Evolutionary conservation across 1,140 invertebrate species (phyloP).

Genomic region (Hyles euphorbiae): DNA sequence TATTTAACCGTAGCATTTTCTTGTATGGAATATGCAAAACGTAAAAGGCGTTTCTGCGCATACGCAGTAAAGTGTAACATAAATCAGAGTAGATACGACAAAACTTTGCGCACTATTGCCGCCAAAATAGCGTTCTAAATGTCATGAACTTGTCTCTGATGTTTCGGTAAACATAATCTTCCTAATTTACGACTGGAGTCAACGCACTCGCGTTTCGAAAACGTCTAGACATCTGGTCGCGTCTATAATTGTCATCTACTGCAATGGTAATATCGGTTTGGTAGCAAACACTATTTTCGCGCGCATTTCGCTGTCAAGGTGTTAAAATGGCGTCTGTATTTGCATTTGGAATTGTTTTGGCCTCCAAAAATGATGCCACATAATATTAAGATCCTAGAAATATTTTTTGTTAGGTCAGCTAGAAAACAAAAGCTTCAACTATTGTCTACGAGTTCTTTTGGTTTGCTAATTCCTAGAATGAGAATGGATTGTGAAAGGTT

Average conservation of each 20-base stretch:
- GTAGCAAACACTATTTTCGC: no score
- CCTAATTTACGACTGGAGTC: constrained; percentile 37
- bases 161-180: constrained; percentile 29
- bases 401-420: no score
- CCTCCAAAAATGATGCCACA: no score
- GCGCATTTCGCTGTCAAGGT: no score
- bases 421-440: no score
- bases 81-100: constrained; percentile 34
- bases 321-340: no score
- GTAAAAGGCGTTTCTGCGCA: constrained; percentile 4
- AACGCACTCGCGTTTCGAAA: constrained; percentile 28
- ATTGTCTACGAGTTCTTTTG: no score
- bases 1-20: background rate
- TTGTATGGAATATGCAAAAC: background rate
- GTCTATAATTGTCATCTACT: background rate
- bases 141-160: constrained; percentile 54
- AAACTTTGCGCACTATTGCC: background rate
- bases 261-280: no score
- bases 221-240: constrained; percentile 30
- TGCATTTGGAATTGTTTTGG: no score
- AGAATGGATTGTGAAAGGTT: no score
- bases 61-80: constrained; percentile 9
- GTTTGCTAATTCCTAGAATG: no score
- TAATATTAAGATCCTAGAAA: no score
- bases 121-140: constrained; percentile 44